A percentile compares a stretch with the other conserved stretches of the same genome.
phyloP scores from a whole-genome alignment of 2,888 invertebrate genomes.

The Plebejus melissa region DNA sequence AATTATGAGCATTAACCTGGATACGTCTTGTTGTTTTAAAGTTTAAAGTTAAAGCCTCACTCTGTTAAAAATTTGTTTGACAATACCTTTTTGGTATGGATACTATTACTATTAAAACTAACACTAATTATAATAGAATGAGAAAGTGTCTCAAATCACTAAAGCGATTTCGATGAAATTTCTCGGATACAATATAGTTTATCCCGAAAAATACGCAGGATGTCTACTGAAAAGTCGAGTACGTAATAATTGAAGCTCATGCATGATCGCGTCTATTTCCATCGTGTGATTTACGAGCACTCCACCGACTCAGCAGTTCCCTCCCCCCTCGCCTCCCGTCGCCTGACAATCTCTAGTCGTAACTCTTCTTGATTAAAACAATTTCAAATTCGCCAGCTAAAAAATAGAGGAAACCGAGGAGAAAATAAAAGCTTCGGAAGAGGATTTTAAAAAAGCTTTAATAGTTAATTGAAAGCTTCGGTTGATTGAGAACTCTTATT shows the following conservation, averaged over 20 bases:
- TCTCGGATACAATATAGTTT: too few species aligned
- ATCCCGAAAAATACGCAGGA: too few species aligned
- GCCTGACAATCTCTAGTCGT: conserved; percentile 67
- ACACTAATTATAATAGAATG: too few species aligned
- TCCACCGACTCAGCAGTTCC: conserved; percentile 71
- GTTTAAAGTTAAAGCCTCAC: not conserved
- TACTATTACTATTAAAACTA: too few species aligned
- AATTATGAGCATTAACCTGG: too few species aligned
- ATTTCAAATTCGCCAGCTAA: conserved; percentile 36
- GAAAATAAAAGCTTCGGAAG: not conserved
- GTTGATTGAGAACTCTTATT: too few species aligned
- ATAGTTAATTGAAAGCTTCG: too few species aligned
- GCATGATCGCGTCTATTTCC: conserved; percentile 54
- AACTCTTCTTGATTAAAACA: conserved; percentile 63
- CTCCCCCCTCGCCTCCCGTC: conserved; percentile 44
- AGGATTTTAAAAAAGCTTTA: too few species aligned
- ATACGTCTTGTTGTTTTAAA: not conserved
- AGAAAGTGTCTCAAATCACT: too few species aligned
- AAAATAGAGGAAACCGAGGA: not conserved
- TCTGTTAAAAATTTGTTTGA: too few species aligned
- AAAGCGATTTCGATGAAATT: too few species aligned
- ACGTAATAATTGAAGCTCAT: conserved; percentile 26
- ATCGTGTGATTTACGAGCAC: conserved; percentile 71
- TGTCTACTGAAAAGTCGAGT: not conserved
- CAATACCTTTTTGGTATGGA: too few species aligned